phyloP scores from a whole-genome alignment of 2,797 vertebrate species.

The Cynodonichthys magdalenae region DNA sequence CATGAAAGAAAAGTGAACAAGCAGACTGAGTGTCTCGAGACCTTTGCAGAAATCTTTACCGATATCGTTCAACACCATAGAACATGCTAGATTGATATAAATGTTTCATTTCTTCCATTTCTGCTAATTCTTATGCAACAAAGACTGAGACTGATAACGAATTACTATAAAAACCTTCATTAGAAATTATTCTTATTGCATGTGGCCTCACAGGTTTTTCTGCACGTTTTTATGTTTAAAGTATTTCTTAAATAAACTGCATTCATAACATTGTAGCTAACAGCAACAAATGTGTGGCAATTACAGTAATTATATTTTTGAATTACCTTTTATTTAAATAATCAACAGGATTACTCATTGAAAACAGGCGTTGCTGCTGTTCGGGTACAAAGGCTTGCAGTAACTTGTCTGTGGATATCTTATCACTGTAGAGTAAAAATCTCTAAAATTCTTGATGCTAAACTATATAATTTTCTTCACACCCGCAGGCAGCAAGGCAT shows the following conservation, averaged over 20 bases:
- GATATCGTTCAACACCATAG: no score
- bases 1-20: no score
- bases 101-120: no score
- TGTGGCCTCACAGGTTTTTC: not conserved
- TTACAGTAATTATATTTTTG: not conserved
- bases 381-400: conserved; percentile 4
- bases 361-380: conserved; percentile 16
- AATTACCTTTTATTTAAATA: not conserved
- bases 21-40: no score
- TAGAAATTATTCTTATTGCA: no score
- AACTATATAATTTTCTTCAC: not conserved
- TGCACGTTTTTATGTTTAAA: not conserved
- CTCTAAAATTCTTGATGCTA: not conserved
- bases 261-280: not conserved
- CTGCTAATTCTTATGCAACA: no score
- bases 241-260: not conserved
- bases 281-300: not conserved
- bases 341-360: not conserved
- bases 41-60: no score
- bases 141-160: no score
- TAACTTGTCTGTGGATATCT: conserved; percentile 12
- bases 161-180: no score
- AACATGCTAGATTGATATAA: no score
- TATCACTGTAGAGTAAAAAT: conserved; percentile 5
- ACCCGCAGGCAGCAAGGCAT: conserved; percentile 73